phyloP scores from a whole-genome alignment of 2,113 vertebrate genomes.

The Indicator maculatus region DNA sequence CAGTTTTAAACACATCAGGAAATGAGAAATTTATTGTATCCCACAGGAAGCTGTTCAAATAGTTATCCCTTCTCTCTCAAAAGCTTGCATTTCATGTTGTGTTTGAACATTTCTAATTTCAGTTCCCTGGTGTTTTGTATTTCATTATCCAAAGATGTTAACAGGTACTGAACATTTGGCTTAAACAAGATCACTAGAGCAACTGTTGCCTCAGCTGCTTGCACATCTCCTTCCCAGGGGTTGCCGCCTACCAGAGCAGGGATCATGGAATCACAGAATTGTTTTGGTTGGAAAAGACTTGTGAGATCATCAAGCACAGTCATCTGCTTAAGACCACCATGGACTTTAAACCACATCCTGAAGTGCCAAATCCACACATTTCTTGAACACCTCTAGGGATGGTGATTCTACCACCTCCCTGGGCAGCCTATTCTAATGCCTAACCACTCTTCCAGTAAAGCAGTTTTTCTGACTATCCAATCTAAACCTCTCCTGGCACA shows the following conservation, averaged over 20 bases:
- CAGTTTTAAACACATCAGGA: background rate
- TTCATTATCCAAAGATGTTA: constrained; percentile 9
- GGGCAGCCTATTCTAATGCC: too few species aligned
- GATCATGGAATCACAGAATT: too few species aligned
- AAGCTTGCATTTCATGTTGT: background rate
- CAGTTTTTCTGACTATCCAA: too few species aligned
- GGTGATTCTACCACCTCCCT: too few species aligned
- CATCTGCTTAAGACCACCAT: too few species aligned
- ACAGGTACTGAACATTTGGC: background rate
- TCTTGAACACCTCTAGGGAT: too few species aligned
- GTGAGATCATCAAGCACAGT: too few species aligned
- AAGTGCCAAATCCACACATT: too few species aligned
- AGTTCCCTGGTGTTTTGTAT: background rate
- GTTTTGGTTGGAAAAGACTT: too few species aligned
- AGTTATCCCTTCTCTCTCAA: background rate
- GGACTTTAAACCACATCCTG: too few species aligned
- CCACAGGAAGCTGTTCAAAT: background rate
- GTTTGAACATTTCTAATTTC: constrained; percentile 31
- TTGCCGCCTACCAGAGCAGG: background rate
- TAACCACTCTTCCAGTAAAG: too few species aligned
- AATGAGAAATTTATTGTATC: background rate
- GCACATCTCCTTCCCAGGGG: background rate
- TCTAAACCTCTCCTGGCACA: too few species aligned
- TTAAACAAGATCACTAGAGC: background rate
- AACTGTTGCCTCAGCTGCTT: background rate